Conservation (phyloP, 2,888 invertebrate species). For the Phengaris alcon region DNA sequence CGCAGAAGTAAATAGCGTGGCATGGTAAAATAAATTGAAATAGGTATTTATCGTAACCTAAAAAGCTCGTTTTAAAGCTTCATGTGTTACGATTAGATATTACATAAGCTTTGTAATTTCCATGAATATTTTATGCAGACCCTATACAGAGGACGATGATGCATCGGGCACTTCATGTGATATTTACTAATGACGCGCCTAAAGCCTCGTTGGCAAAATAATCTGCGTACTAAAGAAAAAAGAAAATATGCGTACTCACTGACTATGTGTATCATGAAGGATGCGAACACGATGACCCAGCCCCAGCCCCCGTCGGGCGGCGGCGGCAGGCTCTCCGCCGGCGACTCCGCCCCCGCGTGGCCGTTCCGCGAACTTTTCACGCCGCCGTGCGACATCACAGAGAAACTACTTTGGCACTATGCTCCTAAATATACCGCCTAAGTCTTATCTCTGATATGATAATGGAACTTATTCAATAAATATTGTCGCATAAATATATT, state of each 20-base stretch:
- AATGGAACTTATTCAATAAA: constrained; percentile 22
- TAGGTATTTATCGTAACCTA: no score
- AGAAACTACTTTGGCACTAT: constrained; percentile 44
- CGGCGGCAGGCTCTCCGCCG: constrained; percentile 74
- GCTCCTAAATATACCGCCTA: constrained; percentile 32
- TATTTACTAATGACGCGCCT: no score
- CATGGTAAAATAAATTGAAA: no score
- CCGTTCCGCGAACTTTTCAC: constrained; percentile 64
- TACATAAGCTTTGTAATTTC: no score
- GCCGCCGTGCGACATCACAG: constrained; percentile 66
- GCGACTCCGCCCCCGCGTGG: constrained; percentile 51
- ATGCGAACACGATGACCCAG: constrained; percentile 95
- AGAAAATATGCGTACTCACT: constrained; percentile 82
- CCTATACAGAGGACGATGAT: no score
- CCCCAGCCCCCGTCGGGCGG: constrained; percentile 97
- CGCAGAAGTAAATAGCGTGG: no score
- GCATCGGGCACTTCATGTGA: no score
- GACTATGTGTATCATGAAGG: constrained; percentile 97
- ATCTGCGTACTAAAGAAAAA: not conserved
- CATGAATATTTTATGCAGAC: no score
- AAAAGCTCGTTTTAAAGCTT: no score
- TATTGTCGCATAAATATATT: constrained; percentile 40
- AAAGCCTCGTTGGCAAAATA: no score
- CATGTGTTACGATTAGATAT: no score
- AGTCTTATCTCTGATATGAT: constrained; percentile 33